These are phyloP conservation scores for Salpingus planirostris DNA, from an alignment of 2,888 invertebrate genomes.

Conservation along the genomic window DNA sequence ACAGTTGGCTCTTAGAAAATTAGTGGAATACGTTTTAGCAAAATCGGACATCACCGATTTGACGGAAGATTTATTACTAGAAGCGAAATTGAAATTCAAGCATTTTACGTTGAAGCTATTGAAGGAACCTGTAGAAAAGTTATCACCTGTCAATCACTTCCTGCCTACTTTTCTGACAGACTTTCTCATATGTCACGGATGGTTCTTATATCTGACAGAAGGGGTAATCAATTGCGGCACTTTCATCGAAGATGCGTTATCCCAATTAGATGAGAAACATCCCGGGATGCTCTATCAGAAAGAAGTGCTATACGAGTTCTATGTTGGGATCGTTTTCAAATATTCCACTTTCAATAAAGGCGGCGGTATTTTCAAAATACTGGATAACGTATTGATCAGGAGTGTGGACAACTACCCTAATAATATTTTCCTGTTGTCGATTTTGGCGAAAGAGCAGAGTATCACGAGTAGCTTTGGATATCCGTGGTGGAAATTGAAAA, in stretches of 20 bases:
- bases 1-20: constrained; percentile 23
- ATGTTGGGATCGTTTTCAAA: constrained; percentile 36
- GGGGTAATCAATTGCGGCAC: constrained; percentile 33
- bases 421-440: constrained; percentile 49
- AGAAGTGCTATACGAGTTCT: constrained; percentile 42
- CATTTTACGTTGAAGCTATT: constrained; percentile 30
- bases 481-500: constrained; percentile 49
- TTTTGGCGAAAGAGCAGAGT: constrained; percentile 42
- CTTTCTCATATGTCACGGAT: constrained; percentile 46
- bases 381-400: constrained; percentile 38
- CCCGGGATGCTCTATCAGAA: constrained; percentile 27
- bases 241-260: constrained; percentile 33
- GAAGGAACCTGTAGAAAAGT: constrained; percentile 17
- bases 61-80: constrained; percentile 24
- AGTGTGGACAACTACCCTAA: constrained; percentile 47
- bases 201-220: constrained; percentile 43
- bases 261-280: constrained; percentile 22
- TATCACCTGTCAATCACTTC: constrained; percentile 38
- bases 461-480: constrained; percentile 33
- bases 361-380: constrained; percentile 35
- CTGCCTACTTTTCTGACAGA: constrained; percentile 46
- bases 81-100: constrained; percentile 32
- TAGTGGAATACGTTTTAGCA: constrained; percentile 28
- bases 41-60: constrained; percentile 11
- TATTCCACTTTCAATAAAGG: constrained; percentile 31